Base-by-base conservation (phyloP, 2,797 vertebrate genomes). In the Myotis myotis region DNA sequence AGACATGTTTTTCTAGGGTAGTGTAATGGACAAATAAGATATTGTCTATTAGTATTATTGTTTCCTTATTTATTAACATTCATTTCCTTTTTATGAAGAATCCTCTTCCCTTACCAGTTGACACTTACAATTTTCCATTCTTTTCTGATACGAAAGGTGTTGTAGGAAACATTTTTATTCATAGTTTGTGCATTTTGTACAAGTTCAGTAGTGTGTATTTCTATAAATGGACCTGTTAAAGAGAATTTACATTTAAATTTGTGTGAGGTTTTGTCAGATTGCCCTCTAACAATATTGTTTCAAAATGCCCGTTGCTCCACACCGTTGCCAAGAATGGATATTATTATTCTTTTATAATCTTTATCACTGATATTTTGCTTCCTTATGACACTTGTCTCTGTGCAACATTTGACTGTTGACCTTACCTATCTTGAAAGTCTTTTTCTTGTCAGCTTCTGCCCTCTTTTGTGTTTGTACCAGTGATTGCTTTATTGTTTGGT, bases 41-140 rank as follows among this genome's bases (percentile, higher is more conserved):
- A 70, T 12, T 89, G 28, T 91, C 23, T n/a, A n/a, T 36, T 94
- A 47, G 7, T 55, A 16, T 30, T 91, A 53, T 70, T 51, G 6
- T 33, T 88, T 92, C 17, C 36, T 84, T 91, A 66, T 25, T 91
- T 95, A 66, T 93, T 95, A 71, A 60, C 71, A 10, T 89, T 1
- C 70, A 38, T 89, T 87, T 91, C 23, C 12, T 85, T 84, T 55
- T 70, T 64, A 79, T 19, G 10, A 53, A 74, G 70, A 86, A 84
- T 49, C 8, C 53, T 87, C 7, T 36, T 70, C 41, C 47, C 13
- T 89, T 41, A 68, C 70, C 28, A 68, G 0, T 79, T 88, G 57
- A 53, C 17, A 33, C 38, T 78, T 75, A 22, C 0, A 2, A 83
- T 87, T 85, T 11, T 68, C 7, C 8, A 16, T 75, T 87, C 6